phyloP scores from a whole-genome alignment of 2,797 vertebrate genomes.

The Anguilla pacifica region DNA sequence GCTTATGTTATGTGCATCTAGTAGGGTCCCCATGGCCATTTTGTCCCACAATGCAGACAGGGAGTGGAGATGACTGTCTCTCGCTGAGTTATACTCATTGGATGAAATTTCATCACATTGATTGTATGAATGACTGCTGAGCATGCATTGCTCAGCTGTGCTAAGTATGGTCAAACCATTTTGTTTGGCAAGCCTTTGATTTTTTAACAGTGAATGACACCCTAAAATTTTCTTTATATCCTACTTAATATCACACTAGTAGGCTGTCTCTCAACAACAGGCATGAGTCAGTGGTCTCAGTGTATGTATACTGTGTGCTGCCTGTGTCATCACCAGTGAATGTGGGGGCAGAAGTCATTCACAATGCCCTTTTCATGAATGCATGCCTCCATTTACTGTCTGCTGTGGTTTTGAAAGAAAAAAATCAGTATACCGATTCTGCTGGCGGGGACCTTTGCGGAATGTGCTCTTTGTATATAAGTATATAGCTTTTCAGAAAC shows the following conservation, averaged over 20 bases:
- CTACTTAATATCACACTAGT: not conserved
- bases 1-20: not conserved
- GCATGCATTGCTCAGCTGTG: not conserved
- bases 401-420: not conserved
- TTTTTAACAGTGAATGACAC: not conserved
- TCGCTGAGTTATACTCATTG: not conserved
- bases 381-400: not conserved
- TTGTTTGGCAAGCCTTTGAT: not conserved
- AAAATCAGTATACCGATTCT: not conserved
- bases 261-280: not conserved
- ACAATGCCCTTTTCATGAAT: not conserved
- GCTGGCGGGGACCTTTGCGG: not conserved
- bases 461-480: not conserved
- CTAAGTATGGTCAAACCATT: not conserved
- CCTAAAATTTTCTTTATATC: not conserved
- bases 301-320: not conserved
- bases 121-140: not conserved
- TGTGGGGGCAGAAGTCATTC: constrained; percentile 1
- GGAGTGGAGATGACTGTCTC: not conserved
- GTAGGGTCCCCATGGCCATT: not conserved
- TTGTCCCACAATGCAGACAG: not conserved
- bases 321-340: not conserved
- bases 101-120: not conserved
- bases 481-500: not conserved
- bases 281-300: not conserved